A percentile compares a stretch with the other conserved stretches of the same genome.
These are phyloP conservation scores for Hucho hucho DNA, from an alignment of 2,113 vertebrate genomes.

Conservation along the genomic window DNA sequence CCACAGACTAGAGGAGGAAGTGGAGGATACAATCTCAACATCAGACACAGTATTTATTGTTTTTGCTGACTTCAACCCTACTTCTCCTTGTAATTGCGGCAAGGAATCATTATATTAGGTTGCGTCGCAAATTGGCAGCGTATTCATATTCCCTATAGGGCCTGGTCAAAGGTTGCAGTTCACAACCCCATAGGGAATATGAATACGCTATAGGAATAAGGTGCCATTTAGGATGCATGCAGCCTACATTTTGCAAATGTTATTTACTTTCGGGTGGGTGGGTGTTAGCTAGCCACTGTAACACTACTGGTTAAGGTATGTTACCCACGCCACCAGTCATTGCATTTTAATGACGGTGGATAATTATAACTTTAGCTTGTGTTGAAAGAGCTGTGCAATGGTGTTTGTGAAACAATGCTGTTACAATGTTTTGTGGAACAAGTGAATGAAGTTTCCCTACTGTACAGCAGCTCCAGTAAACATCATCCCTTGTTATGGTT, in stretches of 20 bases:
- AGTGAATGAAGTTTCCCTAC: too few species aligned
- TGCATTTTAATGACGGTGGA: slow-evolving; percentile 59
- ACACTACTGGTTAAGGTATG: slow-evolving; percentile 56
- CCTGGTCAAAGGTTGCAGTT: too few species aligned
- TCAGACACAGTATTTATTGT: slow-evolving; percentile 62
- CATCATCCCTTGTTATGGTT: too few species aligned
- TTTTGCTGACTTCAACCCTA: slow-evolving; percentile 62
- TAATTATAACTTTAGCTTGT: slow-evolving; percentile 59
- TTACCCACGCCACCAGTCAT: slow-evolving; percentile 61
- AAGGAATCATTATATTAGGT: slow-evolving; percentile 57
- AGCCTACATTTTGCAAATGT: slow-evolving; percentile 52
- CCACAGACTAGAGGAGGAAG: slow-evolving; percentile 48
- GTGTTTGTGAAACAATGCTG: slow-evolving; percentile 45
- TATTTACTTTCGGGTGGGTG: slow-evolving; percentile 54
- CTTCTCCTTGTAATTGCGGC: slow-evolving; percentile 52
- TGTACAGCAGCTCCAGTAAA: too few species aligned
- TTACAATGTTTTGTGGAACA: slow-evolving; percentile 35
- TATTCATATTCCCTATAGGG: too few species aligned
- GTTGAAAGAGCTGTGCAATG: slow-evolving; percentile 58
- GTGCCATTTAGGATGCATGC: slow-evolving; percentile 13
- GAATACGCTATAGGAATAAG: too few species aligned
- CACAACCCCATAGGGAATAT: too few species aligned
- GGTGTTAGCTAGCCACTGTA: slow-evolving; percentile 42
- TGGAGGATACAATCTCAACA: slow-evolving; percentile 54
- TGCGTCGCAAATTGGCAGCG: too few species aligned